A percentile compares a stretch with the other conserved stretches of the same genome.
Conservation (phyloP, 2,797 vertebrate genomes). For the Sarcoramphus papa region DNA sequence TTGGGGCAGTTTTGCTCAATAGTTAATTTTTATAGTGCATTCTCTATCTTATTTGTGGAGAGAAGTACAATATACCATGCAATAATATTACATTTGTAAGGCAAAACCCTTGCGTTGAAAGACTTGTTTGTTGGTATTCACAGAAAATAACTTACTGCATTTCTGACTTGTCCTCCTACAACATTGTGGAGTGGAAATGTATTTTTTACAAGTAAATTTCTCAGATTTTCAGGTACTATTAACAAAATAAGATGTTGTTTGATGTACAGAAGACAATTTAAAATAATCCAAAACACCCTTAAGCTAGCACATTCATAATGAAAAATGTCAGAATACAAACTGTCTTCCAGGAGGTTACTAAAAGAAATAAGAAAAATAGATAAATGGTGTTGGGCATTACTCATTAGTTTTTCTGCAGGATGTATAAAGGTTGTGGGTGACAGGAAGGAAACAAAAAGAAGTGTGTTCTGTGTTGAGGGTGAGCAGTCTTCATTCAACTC, state of each 20-base stretch:
- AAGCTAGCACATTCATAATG: neutral
- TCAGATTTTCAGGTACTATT: neutral
- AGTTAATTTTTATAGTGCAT: neutral
- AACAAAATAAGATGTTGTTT: neutral
- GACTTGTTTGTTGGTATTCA: neutral
- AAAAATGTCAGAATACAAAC: neutral
- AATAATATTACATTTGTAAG: neutral
- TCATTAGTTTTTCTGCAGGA: neutral
- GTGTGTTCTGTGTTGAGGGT: neutral
- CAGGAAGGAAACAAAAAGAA: neutral
- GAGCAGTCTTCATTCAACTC: neutral
- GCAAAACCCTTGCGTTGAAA: neutral
- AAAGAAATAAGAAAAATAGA: neutral
- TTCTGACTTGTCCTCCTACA: neutral
- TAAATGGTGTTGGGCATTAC: neutral
- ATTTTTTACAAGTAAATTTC: neutral
- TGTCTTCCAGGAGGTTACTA: neutral
- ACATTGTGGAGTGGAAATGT: neutral
- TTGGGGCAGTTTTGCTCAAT: neutral
- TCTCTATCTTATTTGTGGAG: neutral
- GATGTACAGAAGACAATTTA: neutral
- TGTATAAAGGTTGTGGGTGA: neutral
- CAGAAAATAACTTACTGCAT: neutral
- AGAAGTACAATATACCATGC: neutral
- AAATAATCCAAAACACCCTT: neutral